phyloP scores from a whole-genome alignment of 30 jellyfish, hydroid and myxozoan species.

The Hydractinia echinata region DNA sequence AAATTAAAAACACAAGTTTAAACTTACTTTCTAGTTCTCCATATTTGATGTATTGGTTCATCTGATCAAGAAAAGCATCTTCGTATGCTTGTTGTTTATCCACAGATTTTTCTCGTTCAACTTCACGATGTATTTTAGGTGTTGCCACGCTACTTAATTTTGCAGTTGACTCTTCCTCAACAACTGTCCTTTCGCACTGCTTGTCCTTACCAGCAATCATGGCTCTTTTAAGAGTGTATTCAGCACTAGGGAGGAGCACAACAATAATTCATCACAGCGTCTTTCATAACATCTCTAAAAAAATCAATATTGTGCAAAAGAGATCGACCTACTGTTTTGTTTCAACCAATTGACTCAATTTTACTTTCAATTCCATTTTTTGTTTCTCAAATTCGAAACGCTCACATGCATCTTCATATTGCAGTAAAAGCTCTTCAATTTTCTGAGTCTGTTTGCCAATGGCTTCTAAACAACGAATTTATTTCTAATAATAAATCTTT shows the following conservation, averaged over 20 bases:
- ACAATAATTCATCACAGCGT: background rate
- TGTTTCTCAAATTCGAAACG: conserved; percentile 67
- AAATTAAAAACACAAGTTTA: background rate
- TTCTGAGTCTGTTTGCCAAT: conserved; percentile 59
- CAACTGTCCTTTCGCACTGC: background rate
- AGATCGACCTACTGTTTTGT: conserved; percentile 73
- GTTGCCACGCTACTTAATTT: background rate
- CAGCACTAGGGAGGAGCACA: conserved; percentile 13
- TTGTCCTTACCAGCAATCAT: background rate
- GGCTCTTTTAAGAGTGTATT: conserved; percentile 17
- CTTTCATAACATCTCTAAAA: background rate
- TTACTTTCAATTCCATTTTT: conserved; percentile 47
- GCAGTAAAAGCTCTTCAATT: conserved; percentile 57
- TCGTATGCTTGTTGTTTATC: conserved; percentile 88
- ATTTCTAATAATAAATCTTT: too few species aligned
- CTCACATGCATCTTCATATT: conserved; percentile 80
- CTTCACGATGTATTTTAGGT: conserved; percentile 35
- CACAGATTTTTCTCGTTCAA: conserved; percentile 68
- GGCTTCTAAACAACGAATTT: conserved; percentile 27
- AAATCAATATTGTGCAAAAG: background rate
- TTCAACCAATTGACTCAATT: conserved; percentile 69
- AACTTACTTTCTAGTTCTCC: conserved; percentile 86
- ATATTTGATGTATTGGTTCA: conserved; percentile 65
- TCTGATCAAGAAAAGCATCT: conserved; percentile 90
- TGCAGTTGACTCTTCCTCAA: conserved; percentile 10